phyloP scores from a whole-genome alignment of 2,113 vertebrate genomes.

The Ia io region DNA sequence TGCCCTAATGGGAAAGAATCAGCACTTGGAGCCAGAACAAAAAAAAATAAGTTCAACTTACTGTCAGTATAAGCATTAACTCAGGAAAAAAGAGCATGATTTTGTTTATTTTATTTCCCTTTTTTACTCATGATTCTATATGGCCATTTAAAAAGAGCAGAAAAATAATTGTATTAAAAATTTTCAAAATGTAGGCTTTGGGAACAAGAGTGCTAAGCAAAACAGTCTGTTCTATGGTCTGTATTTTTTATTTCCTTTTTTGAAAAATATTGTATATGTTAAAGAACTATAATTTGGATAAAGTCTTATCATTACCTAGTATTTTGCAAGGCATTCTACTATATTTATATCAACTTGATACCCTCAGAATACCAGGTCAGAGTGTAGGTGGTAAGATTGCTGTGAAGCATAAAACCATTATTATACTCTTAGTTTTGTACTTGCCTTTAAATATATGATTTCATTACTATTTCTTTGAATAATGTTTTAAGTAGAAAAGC shows the following conservation, averaged over 20 bases:
- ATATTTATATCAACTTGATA: background rate
- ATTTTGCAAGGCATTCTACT: background rate
- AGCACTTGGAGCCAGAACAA: background rate
- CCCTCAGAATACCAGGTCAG: slow-evolving; percentile 9
- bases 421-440: slow-evolving; percentile 62
- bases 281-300: slow-evolving; percentile 11
- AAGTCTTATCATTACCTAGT: background rate
- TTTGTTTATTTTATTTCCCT: background rate
- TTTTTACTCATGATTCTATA: background rate
- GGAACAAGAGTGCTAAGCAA: background rate
- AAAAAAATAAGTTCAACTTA: background rate
- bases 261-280: background rate
- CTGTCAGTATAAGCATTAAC: background rate
- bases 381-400: slow-evolving; percentile 8
- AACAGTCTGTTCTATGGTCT: background rate
- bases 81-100: background rate
- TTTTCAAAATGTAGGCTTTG: background rate
- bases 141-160: background rate
- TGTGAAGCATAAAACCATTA: slow-evolving; percentile 56
- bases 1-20: background rate
- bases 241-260: background rate
- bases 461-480: slow-evolving; percentile 74
- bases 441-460: slow-evolving; percentile 64
- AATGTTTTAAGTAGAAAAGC: slow-evolving; percentile 74
- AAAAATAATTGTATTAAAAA: background rate